Conservation (phyloP, 2,888 invertebrate genomes). For the Minunthozetes semirufus region DNA sequence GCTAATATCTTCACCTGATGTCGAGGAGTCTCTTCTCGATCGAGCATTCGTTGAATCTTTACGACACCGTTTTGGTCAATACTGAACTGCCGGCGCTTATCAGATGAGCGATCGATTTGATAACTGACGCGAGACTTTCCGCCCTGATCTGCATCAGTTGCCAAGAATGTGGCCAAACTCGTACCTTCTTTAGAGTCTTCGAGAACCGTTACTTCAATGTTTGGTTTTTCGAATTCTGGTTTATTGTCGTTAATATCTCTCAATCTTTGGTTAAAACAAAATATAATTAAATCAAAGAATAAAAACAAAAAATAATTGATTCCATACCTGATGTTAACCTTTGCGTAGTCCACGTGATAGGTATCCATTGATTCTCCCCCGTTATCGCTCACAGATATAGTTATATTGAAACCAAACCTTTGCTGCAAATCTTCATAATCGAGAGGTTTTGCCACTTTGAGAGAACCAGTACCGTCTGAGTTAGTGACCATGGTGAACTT, state of each 20-base stretch:
- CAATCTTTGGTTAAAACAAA: constrained; percentile 52
- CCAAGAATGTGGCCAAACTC: constrained; percentile 83
- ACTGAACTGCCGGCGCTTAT: constrained; percentile 84
- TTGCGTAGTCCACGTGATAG: constrained; percentile 90
- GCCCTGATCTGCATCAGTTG: constrained; percentile 85
- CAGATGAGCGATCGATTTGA: constrained; percentile 83
- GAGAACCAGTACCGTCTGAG: constrained; percentile 87
- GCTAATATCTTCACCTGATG: constrained; percentile 95
- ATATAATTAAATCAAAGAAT: background rate
- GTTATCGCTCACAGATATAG: constrained; percentile 56
- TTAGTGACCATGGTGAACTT: constrained; percentile 95
- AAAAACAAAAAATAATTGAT: background rate
- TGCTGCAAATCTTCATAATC: constrained; percentile 92
- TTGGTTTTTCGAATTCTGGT: constrained; percentile 75
- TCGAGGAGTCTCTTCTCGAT: constrained; percentile 86
- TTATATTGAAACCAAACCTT: constrained; percentile 88
- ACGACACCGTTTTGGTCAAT: constrained; percentile 93
- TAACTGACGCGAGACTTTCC: constrained; percentile 54
- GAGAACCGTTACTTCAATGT: constrained; percentile 81
- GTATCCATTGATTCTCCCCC: constrained; percentile 60
- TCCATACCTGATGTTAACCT: constrained; percentile 68
- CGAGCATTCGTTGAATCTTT: constrained; percentile 81
- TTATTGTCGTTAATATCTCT: constrained; percentile 91
- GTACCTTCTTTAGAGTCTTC: constrained; percentile 89
- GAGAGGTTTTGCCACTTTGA: constrained; percentile 84